These are phyloP conservation scores for Notolabrus celidotus DNA, from an alignment of 2,797 vertebrate species.

Conservation along the genomic window DNA sequence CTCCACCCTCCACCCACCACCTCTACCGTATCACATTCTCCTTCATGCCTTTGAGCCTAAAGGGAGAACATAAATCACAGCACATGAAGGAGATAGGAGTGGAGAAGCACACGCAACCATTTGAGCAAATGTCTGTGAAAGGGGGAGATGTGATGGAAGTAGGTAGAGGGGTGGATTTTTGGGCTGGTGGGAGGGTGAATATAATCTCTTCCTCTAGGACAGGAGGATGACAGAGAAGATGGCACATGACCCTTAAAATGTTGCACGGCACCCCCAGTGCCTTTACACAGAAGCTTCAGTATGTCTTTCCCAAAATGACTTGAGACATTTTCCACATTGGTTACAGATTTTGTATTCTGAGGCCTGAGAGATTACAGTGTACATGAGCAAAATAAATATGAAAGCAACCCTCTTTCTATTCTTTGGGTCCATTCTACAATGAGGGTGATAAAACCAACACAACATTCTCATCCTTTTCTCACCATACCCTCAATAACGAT, in stretches of 20 bases:
- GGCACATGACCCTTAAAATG: constrained; percentile 36
- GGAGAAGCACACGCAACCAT: constrained; percentile 56
- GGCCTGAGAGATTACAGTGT: not conserved
- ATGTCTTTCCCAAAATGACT: constrained; percentile 8
- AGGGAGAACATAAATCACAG: constrained; percentile 69
- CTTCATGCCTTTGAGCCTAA: constrained; percentile 43
- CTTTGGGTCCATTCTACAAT: too few species aligned
- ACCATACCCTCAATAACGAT: not conserved
- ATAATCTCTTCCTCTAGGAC: constrained; percentile 19
- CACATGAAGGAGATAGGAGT: constrained; percentile 46
- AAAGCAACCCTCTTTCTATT: too few species aligned
- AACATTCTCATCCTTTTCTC: too few species aligned
- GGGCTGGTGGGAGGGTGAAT: constrained; percentile 20
- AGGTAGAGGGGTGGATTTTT: constrained; percentile 16
- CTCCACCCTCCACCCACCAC: constrained; percentile 24
- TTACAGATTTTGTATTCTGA: not conserved
- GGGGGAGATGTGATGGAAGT: constrained; percentile 19
- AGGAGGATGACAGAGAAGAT: constrained; percentile 29
- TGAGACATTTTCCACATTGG: not conserved
- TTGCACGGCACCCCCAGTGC: constrained; percentile 5
- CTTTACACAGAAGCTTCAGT: constrained; percentile 39
- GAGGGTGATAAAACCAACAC: not conserved
- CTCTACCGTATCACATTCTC: constrained; percentile 59
- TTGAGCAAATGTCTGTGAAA: constrained; percentile 44
- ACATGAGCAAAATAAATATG: not conserved